These are phyloP conservation scores for Protobothrops flavoviridis DNA, from an alignment of 2,113 vertebrate genomes.

Conservation along the genomic window DNA sequence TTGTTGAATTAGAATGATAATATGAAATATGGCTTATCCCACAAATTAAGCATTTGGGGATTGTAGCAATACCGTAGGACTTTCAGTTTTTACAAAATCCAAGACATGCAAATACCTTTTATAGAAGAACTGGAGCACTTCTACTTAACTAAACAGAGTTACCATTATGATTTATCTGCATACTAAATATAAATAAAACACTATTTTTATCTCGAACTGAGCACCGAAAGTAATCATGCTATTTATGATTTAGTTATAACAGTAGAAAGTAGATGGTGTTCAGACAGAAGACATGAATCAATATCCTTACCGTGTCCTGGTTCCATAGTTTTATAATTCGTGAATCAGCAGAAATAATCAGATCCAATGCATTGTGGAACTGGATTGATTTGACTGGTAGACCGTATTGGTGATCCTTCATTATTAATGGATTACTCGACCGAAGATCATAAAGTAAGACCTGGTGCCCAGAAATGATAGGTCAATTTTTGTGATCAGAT, in stretches of 20 bases:
- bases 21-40: not conserved
- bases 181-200: constrained; percentile 23
- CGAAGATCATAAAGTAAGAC: constrained; percentile 94
- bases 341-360: constrained; percentile 90
- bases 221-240: not conserved
- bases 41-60: not conserved
- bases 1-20: not conserved
- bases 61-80: not conserved
- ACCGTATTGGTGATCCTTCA: constrained; percentile 95
- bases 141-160: not conserved
- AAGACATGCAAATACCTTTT: not conserved
- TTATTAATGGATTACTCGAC: constrained; percentile 84
- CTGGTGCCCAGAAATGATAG: constrained; percentile 61
- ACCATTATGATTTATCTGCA: not conserved
- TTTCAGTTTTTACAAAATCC: not conserved
- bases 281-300: constrained; percentile 2
- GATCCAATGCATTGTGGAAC: constrained; percentile 85
- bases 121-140: not conserved
- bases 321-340: constrained; percentile 98
- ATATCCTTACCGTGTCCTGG: constrained; percentile 82
- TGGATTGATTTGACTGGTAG: constrained; percentile 89
- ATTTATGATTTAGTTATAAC: not conserved
- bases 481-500: not conserved
- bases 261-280: not conserved
- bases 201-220: constrained; percentile 10